Base-by-base conservation (phyloP, 2,888 invertebrate genomes). In the Anorthoa munda region DNA sequence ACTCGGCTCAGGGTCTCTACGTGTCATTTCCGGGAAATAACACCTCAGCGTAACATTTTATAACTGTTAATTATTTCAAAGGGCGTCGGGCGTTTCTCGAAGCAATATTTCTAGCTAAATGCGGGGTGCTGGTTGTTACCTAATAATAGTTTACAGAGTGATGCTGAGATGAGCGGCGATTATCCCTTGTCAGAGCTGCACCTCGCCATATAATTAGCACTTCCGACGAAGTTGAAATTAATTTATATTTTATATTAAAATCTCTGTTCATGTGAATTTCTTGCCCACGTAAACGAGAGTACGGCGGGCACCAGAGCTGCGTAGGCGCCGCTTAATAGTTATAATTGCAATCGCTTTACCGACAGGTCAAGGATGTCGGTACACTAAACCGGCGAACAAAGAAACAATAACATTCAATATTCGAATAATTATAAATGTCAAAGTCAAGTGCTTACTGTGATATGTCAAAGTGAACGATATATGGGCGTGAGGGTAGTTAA, bases 11-110 rank as follows among this genome's bases (percentile, higher is more conserved):
- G 77, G 82, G 83, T 84, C 87, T 79, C 68, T 58, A 59, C 70
- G 89, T 86, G 90, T 66, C 66, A 89, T 89, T 92, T 94, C 93
- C 93, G 88, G 92, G 92, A 94, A 92, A 87, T 92, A 83, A 87
- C 91, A 91, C 91, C 87, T 88, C 80, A 82, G 46, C 59, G 73
- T 83, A 85, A 85, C 84, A 83, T 84, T 85, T 84, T 81, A 77
- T 81, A 83, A 75, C 77, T 82, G 87, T 87, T 89, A 87, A 89
- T 90, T 86, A 85, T 87, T 84, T 79, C 82, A 85, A 75, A 76
- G 79, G 82, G 75, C 79, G 70, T 66, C 69, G 39, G 55, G 53
- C 69, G 71, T 77, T 75, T 77, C 80, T 81, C 70, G 55, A 53
- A 84, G 60, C 78, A 68, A 82, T 87, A 83, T 89, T 87, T 87